phyloP scores from a whole-genome alignment of 2,888 invertebrate species.

The Synergus umbraculus region DNA sequence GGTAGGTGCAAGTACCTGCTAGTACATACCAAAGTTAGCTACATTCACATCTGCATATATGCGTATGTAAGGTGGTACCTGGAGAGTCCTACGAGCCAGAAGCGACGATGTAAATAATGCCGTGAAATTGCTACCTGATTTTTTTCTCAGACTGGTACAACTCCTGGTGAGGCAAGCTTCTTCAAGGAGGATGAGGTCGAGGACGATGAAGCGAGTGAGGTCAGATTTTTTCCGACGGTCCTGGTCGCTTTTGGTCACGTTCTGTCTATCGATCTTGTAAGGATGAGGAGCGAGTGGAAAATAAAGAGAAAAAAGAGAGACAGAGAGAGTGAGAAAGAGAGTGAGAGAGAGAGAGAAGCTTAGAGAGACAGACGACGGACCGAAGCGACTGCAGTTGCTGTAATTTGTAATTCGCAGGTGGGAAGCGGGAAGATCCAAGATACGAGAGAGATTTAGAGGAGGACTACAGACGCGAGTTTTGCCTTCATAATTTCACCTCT shows the following conservation, averaged over 20 bases:
- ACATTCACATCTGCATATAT: conserved; percentile 47
- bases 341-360: conserved; percentile 47
- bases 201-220: conserved; percentile 26
- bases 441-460: conserved; percentile 57
- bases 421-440: conserved; percentile 58
- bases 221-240: conserved; percentile 24
- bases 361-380: conserved; percentile 57
- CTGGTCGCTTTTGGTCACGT: conserved; percentile 32
- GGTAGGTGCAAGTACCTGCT: conserved; percentile 53
- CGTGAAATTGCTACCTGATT: conserved; percentile 67
- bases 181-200: conserved; percentile 33
- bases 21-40: conserved; percentile 48
- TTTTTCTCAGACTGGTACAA: conserved; percentile 38
- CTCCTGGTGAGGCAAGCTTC: conserved; percentile 28
- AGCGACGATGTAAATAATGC: conserved; percentile 68
- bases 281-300: conserved; percentile 41
- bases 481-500: background rate
- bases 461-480: conserved; percentile 37
- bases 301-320: conserved; percentile 42
- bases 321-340: conserved; percentile 31
- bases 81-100: conserved; percentile 32
- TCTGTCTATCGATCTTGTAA: conserved; percentile 40
- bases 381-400: conserved; percentile 59
- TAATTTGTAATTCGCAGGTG: conserved; percentile 60
- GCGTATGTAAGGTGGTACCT: conserved; percentile 42